phyloP scores from a whole-genome alignment of 1,140 invertebrate genomes.

The Danaus plexippus region DNA sequence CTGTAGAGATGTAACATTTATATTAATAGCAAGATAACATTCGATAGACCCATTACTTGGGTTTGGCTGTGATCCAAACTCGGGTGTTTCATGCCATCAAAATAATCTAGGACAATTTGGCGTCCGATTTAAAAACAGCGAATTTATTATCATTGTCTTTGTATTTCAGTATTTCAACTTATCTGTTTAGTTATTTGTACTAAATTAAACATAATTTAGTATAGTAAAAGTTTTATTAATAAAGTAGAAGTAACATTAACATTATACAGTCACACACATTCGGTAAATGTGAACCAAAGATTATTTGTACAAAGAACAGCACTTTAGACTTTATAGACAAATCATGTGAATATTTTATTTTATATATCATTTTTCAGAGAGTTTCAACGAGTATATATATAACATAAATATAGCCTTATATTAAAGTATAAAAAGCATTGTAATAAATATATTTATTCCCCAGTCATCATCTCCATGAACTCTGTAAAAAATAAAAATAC shows the following conservation, averaged over 20 bases:
- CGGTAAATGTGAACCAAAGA: conserved; percentile 56
- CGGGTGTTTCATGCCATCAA: conserved; percentile 61
- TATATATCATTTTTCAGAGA: conserved; percentile 53
- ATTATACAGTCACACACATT: conserved; percentile 64
- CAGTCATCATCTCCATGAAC: conserved; percentile 98
- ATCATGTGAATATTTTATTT: conserved; percentile 31
- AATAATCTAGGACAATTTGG: conserved; percentile 67
- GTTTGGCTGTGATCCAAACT: conserved; percentile 52
- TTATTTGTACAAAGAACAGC: conserved; percentile 64
- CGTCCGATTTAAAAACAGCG: conserved; percentile 55
- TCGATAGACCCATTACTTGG: conserved; percentile 48
- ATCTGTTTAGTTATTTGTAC: conserved; percentile 8
- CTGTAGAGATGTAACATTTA: conserved; percentile 23
- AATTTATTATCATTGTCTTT: conserved; percentile 59
- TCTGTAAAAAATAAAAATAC: conserved; percentile 77
- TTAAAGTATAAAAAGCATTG: conserved; percentile 45
- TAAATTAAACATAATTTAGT: conserved; percentile 35
- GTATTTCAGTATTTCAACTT: background rate
- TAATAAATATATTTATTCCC: conserved; percentile 78
- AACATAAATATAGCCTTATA: conserved; percentile 51
- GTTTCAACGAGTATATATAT: conserved; percentile 50
- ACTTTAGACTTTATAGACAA: conserved; percentile 36
- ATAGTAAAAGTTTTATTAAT: conserved; percentile 68
- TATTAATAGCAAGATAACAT: conserved; percentile 31
- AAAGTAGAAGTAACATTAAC: conserved; percentile 56